Percentiles rank a stretch among this genome's conserved stretches.
Evolutionary conservation across 2,888 invertebrate genomes (phyloP).

Genomic region (Napeogenes sylphis): DNA sequence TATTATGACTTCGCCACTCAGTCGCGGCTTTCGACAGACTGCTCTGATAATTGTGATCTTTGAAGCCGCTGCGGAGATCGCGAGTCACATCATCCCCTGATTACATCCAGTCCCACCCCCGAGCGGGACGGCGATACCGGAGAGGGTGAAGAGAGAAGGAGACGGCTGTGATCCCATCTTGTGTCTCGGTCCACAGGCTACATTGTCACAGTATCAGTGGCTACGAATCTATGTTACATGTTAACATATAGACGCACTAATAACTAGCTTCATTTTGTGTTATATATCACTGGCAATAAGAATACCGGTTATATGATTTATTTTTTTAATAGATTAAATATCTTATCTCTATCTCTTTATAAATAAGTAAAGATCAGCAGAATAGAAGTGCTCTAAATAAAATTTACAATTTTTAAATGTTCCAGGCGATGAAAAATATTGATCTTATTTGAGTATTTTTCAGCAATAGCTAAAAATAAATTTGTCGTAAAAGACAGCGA

Average conservation of each 20-base stretch:
- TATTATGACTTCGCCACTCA: slow-evolving; percentile 65
- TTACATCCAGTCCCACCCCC: slow-evolving; percentile 75
- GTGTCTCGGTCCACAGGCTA: slow-evolving; percentile 78
- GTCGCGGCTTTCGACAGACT: slow-evolving; percentile 75
- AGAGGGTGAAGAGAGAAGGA: slow-evolving; percentile 43
- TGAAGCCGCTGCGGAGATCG: slow-evolving; percentile 74
- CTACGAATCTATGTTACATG: slow-evolving; percentile 62
- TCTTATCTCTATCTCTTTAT: too few relatives aligned
- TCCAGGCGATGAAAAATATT: too few relatives aligned
- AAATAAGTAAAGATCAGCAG: too few relatives aligned
- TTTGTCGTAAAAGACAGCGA: slow-evolving; percentile 37
- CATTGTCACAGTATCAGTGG: slow-evolving; percentile 68
- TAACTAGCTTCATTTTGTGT: slow-evolving; percentile 7
- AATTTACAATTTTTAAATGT: too few relatives aligned
- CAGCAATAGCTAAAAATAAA: slow-evolving; percentile 23
- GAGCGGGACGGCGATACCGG: slow-evolving; percentile 47
- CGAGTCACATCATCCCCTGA: slow-evolving; percentile 78
- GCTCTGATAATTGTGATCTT: slow-evolving; percentile 77
- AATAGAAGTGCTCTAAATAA: too few relatives aligned
- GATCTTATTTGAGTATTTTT: too few relatives aligned
- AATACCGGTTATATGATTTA: too few relatives aligned
- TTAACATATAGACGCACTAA: slow-evolving; percentile 39
- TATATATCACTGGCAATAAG: not conserved
- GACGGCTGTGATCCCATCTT: slow-evolving; percentile 79
- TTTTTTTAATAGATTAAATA: too few relatives aligned